Evolutionary conservation across 2,797 vertebrate species (phyloP).

Genomic region (Sebastes oblongus): DNA sequence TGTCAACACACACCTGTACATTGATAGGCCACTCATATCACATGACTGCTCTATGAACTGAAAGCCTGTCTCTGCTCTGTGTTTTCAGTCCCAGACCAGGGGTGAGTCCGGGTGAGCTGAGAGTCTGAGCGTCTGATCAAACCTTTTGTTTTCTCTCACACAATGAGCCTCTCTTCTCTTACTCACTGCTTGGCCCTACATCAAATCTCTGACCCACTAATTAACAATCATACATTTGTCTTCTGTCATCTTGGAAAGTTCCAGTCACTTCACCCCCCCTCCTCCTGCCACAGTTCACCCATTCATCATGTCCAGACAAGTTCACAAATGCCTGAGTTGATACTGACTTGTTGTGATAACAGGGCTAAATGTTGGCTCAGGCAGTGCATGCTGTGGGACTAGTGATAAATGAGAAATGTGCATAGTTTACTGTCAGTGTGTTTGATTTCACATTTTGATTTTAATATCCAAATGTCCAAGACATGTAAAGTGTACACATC

Average conservation of each 20-base stretch:
- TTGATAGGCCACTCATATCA: background rate
- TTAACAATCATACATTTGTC: conserved; percentile 78
- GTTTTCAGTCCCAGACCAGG: background rate
- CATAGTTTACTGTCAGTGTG: background rate
- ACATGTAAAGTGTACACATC: background rate
- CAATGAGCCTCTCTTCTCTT: conserved; percentile 75
- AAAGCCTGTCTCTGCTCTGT: background rate
- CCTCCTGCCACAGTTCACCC: background rate
- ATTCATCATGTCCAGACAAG: conserved; percentile 17
- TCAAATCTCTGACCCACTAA: conserved; percentile 77
- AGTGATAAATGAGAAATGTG: background rate
- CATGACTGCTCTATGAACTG: background rate
- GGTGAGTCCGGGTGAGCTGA: conserved; percentile 8
- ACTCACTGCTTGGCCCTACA: conserved; percentile 62
- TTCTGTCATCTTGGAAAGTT: conserved; percentile 63
- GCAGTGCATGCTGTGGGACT: background rate
- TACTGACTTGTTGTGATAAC: conserved; percentile 2
- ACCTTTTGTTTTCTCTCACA: conserved; percentile 72
- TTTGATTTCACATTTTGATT: background rate
- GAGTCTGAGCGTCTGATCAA: conserved; percentile 54
- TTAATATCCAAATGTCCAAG: background rate
- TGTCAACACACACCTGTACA: background rate
- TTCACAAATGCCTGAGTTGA: conserved; percentile 10
- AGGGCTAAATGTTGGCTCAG: background rate
- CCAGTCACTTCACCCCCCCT: conserved; percentile 12